A percentile compares a stretch with the other conserved stretches of the same genome.
Evolutionary conservation across 2,888 invertebrate genomes (phyloP).

Genomic region (Halictus quadricinctus): DNA sequence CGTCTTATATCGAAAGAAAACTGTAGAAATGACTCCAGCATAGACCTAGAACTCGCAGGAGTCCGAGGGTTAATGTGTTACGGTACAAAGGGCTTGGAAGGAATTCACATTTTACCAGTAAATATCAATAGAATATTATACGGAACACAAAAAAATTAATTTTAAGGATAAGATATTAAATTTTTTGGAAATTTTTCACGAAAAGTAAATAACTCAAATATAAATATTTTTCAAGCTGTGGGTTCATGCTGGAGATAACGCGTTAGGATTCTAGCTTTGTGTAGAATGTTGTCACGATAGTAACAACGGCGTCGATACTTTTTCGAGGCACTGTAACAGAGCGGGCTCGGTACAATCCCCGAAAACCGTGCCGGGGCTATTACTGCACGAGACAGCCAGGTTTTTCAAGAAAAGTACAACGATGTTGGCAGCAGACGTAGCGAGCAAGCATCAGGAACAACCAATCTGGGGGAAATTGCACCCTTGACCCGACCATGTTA

Average conservation of each 20-base stretch:
- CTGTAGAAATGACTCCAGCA: too few species aligned
- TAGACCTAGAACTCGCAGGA: too few species aligned
- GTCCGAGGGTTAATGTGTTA: neutral
- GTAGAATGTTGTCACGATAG: neutral
- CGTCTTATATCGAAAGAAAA: too few species aligned
- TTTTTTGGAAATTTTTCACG: neutral
- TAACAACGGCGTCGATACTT: neutral
- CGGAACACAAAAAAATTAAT: too few species aligned
- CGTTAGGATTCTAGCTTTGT: neutral
- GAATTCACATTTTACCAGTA: neutral
- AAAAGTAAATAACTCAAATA: neutral
- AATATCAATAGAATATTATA: too few species aligned
- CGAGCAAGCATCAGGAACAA: slow-evolving; percentile 54
- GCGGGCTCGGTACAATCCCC: neutral
- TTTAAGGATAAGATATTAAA: too few species aligned
- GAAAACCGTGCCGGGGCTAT: neutral
- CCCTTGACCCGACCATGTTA: slow-evolving; percentile 74
- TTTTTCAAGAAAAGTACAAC: slow-evolving; percentile 1
- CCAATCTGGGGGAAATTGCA: slow-evolving; percentile 71
- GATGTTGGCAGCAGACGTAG: slow-evolving; percentile 23
- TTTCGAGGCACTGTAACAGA: neutral
- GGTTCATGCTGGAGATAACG: neutral
- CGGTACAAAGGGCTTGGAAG: neutral
- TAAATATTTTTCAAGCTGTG: neutral
- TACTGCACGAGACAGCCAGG: neutral